Evolutionary conservation across 2,113 vertebrate genomes (phyloP).

Genomic region (Redunca redunca): DNA sequence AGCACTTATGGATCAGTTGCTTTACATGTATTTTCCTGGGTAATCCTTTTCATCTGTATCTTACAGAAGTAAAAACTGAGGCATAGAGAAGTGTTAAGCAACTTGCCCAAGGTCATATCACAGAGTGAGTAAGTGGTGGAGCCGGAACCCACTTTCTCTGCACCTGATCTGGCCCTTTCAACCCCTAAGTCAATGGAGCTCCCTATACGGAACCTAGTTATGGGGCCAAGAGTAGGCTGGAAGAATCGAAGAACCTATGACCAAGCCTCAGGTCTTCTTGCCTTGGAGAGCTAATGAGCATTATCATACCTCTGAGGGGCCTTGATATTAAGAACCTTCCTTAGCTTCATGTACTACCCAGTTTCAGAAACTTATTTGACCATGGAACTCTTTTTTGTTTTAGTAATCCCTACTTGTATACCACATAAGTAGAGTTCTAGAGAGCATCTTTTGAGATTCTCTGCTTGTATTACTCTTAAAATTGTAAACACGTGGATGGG

Average conservation of each 20-base stretch:
- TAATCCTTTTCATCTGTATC: background rate
- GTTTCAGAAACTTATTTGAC: background rate
- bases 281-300: background rate
- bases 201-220: background rate
- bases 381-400: background rate
- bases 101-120: background rate
- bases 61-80: background rate
- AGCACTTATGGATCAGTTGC: background rate
- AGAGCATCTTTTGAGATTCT: background rate
- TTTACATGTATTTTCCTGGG: background rate
- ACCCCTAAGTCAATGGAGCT: background rate
- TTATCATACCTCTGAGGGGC: background rate
- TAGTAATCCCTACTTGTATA: background rate
- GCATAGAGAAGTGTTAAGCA: background rate
- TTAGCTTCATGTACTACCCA: background rate
- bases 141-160: rapidly evolving
- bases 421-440: background rate
- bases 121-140: background rate
- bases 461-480: background rate
- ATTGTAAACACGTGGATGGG: background rate
- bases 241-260: background rate
- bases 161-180: background rate
- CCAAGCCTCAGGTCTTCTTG: background rate
- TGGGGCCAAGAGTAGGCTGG: background rate
- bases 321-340: background rate